These are phyloP conservation scores for Azorinus chamasolen DNA, from an alignment of 2,888 invertebrate genomes.

Conservation along the genomic window DNA sequence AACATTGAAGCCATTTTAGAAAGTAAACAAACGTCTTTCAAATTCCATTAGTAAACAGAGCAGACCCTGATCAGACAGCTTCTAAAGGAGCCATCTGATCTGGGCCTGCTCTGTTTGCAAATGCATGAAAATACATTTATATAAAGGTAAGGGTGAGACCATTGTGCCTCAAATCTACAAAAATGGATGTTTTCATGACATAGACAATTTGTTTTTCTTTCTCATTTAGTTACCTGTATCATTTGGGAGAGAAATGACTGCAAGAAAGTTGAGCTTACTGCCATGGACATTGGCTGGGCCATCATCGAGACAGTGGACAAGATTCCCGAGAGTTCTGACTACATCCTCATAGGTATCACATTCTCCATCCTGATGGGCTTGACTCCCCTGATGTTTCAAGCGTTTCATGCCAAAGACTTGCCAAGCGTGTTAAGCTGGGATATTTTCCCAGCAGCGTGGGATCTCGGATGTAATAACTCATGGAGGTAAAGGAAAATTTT, in stretches of 20 bases:
- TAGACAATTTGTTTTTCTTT: too few relatives aligned
- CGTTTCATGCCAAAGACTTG: conserved; percentile 77
- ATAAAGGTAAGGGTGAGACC: too few relatives aligned
- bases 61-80: too few relatives aligned
- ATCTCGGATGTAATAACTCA: conserved; percentile 54
- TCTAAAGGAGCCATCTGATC: too few relatives aligned
- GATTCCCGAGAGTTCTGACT: conserved; percentile 92
- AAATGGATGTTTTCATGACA: too few relatives aligned
- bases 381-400: conserved; percentile 81
- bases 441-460: conserved; percentile 43
- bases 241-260: conserved; percentile 97
- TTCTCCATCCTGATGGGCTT: conserved; percentile 82
- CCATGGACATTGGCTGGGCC: conserved; percentile 97
- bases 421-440: conserved; percentile 58
- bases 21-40: too few relatives aligned
- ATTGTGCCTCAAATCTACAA: too few relatives aligned
- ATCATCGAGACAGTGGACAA: conserved; percentile 96
- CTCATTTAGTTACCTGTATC: conserved; percentile 96
- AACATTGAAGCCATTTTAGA: too few relatives aligned
- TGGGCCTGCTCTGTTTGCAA: too few relatives aligned
- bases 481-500: conserved; percentile 67
- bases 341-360: conserved; percentile 89
- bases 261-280: conserved; percentile 96
- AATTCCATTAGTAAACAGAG: too few relatives aligned
- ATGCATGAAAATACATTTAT: too few relatives aligned